Evolutionary conservation across 2,888 invertebrate genomes (phyloP).

Genomic region (Lypha dubia): DNA sequence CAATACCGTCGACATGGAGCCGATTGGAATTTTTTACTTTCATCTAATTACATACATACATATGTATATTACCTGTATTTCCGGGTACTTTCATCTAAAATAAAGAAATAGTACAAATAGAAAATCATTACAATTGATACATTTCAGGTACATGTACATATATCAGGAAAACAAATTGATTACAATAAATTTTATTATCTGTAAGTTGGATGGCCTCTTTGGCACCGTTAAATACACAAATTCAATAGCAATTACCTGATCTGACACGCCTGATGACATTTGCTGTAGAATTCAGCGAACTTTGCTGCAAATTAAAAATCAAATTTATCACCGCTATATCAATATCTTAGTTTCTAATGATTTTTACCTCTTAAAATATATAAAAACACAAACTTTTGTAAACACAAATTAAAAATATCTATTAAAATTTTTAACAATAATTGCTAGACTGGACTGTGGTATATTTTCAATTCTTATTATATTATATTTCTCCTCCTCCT

Average conservation of each 20-base stretch:
- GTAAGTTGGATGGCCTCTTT: conserved; percentile 46
- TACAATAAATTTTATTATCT: not conserved
- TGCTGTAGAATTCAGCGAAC: conserved; percentile 84
- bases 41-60: conserved; percentile 15
- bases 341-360: conserved; percentile 4
- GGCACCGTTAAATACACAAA: conserved; percentile 70
- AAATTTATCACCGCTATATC: conserved; percentile 57
- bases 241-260: conserved; percentile 87
- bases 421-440: conserved; percentile 75
- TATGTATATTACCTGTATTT: conserved; percentile 78
- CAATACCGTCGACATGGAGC: conserved; percentile 59
- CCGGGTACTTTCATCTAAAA: conserved; percentile 80
- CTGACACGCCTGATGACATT: conserved; percentile 96
- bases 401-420: conserved; percentile 78
- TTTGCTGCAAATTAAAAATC: conserved; percentile 76
- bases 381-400: conserved; percentile 76
- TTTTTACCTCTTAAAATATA: conserved; percentile 73
- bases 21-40: conserved; percentile 4
- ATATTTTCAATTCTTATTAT: conserved; percentile 72
- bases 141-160: too few relatives aligned
- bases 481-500: conserved; percentile 68
- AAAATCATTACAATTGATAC: conserved; percentile 18
- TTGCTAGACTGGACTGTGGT: conserved; percentile 73
- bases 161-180: not conserved
- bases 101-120: conserved; percentile 48